Percentiles rank a stretch among this genome's conserved stretches.
phyloP scores from a whole-genome alignment of 2,888 invertebrate species.

The Drosophila recens region DNA sequence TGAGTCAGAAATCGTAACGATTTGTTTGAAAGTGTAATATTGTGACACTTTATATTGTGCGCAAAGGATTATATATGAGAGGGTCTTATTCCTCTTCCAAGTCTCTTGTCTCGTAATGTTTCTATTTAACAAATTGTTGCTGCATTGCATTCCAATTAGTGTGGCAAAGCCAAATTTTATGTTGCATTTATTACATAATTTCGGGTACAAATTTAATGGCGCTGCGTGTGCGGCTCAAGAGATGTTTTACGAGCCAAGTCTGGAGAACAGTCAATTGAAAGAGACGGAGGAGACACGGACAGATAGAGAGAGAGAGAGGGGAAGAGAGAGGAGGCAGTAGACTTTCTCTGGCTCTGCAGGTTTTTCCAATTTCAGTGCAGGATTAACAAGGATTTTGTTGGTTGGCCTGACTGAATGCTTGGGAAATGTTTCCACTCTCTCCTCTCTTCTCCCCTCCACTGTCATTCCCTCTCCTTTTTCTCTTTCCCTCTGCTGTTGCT shows the following conservation, averaged over 20 bases:
- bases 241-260: conserved; percentile 66
- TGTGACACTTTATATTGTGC: conserved; percentile 83
- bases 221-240: conserved; percentile 66
- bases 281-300: background rate
- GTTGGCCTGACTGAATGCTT: conserved; percentile 37
- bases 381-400: conserved; percentile 81
- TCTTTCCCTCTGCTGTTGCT: conserved; percentile 27
- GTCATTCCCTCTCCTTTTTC: background rate
- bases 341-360: conserved; percentile 58
- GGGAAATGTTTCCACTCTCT: conserved; percentile 14
- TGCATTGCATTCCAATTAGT: conserved; percentile 79
- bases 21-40: conserved; percentile 82
- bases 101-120: conserved; percentile 37
- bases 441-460: no score
- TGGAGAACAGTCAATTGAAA: conserved; percentile 16
- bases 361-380: conserved; percentile 82
- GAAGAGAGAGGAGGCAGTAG: conserved; percentile 3
- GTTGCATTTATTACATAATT: conserved; percentile 82
- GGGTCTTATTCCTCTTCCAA: background rate
- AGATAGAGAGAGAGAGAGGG: background rate
- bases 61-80: conserved; percentile 67
- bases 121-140: conserved; percentile 63
- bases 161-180: conserved; percentile 75
- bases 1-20: conserved; percentile 61
- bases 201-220: conserved; percentile 67